Conservation (phyloP, 1,140 invertebrate species). For the Pinna nobilis region DNA sequence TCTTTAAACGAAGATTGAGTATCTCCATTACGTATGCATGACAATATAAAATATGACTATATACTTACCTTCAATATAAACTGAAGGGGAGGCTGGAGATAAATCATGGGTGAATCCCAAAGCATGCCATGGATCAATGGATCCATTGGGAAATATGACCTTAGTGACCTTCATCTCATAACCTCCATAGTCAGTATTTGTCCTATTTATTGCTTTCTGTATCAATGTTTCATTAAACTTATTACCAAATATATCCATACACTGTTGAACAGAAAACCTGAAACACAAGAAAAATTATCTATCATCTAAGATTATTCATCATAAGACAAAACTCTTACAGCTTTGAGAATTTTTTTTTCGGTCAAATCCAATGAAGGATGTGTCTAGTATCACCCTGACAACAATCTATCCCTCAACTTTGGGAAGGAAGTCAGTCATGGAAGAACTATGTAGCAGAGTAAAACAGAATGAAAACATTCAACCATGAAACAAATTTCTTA, state of each 20-base stretch:
- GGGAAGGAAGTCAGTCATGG: no score
- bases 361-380: no score
- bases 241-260: conserved; percentile 85
- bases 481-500: no score
- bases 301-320: no score
- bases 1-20: not conserved
- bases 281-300: conserved; percentile 29
- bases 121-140: conserved; percentile 95
- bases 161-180: conserved; percentile 82
- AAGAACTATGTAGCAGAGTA: no score
- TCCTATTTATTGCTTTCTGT: conserved; percentile 80
- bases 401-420: no score
- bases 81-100: conserved; percentile 65
- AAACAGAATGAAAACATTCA: no score
- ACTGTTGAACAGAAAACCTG: conserved; percentile 88
- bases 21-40: not conserved
- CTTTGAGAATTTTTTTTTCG: no score
- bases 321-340: no score
- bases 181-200: conserved; percentile 88
- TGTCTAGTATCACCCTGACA: no score
- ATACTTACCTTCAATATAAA: conserved; percentile 70
- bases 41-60: not conserved
- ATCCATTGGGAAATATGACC: conserved; percentile 92
- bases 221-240: conserved; percentile 80
- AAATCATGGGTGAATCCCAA: conserved; percentile 77